These are phyloP conservation scores for Lamellibrachia satsuma DNA, from an alignment of 2,888 invertebrate species.

Conservation along the genomic window DNA sequence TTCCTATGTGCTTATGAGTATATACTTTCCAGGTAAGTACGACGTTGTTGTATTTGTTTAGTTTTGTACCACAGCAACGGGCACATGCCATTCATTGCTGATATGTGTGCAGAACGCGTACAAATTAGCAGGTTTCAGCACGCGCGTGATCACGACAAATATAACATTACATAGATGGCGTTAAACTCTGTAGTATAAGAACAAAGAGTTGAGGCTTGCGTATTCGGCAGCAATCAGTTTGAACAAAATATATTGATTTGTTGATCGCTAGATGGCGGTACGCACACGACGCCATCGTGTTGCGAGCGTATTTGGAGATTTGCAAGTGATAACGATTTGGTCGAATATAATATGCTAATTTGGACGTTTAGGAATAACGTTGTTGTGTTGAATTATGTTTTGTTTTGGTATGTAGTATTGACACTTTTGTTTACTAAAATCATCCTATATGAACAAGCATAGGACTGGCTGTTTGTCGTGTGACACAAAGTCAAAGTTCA, in stretches of 20 bases:
- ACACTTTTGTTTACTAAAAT: too few species aligned
- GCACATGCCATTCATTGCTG: not conserved
- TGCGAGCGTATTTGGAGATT: not conserved
- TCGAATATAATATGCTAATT: not conserved
- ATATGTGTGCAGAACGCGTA: not conserved
- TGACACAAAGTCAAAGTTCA: too few species aligned
- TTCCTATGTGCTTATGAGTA: slow-evolving; percentile 3
- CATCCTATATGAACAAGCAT: too few species aligned
- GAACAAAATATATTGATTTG: slow-evolving; percentile 1
- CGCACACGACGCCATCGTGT: not conserved
- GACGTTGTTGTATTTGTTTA: not conserved
- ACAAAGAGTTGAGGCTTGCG: not conserved
- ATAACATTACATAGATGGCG: not conserved
- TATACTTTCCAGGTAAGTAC: not conserved
- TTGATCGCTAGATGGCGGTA: not conserved
- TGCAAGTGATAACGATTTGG: not conserved
- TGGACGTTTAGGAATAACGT: not conserved
- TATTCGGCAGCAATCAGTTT: not conserved
- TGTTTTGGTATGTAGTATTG: not conserved
- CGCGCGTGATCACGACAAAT: not conserved
- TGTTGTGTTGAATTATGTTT: not conserved
- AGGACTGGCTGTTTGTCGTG: too few species aligned
- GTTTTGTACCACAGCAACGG: not conserved
- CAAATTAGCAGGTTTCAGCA: not conserved
- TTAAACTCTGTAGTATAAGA: not conserved